phyloP scores from a whole-genome alignment of 1,140 invertebrate species.

The Drosophila ananassae region DNA sequence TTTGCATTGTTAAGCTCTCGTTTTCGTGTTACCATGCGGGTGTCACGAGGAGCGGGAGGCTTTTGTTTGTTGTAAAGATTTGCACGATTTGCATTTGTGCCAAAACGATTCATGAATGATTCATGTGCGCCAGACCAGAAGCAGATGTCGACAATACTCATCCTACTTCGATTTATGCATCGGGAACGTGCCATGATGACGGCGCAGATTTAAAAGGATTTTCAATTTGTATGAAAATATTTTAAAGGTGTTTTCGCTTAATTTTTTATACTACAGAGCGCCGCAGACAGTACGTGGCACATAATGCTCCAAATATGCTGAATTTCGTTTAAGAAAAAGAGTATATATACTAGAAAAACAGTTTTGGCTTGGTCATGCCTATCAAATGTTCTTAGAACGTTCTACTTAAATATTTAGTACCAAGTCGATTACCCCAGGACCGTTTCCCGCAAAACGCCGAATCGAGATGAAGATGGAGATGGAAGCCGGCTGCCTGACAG shows the following conservation, averaged over 20 bases:
- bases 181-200: constrained; percentile 37
- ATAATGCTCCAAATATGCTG: no score
- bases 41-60: constrained; percentile 13
- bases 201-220: constrained; percentile 37
- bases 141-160: constrained; percentile 71
- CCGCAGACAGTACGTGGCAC: no score
- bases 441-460: constrained; percentile 2
- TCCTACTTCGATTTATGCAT: constrained; percentile 60
- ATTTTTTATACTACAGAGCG: background rate
- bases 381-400: background rate
- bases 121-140: constrained; percentile 63
- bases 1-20: constrained; percentile 76
- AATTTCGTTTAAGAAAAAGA: no score
- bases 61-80: constrained; percentile 77
- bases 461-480: constrained; percentile 22
- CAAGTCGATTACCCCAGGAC: constrained; percentile 14
- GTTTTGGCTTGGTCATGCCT: background rate
- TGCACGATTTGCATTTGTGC: constrained; percentile 77
- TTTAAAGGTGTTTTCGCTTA: background rate
- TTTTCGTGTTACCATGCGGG: constrained; percentile 45
- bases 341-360: background rate
- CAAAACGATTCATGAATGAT: constrained; percentile 77
- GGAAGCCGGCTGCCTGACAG: constrained; percentile 19
- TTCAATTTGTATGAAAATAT: constrained; percentile 1
- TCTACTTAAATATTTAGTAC: constrained; percentile 57